Percentiles rank a stretch among this genome's conserved stretches.
These are phyloP conservation scores for Drosophila ercepeae DNA, from an alignment of 1,140 invertebrate genomes.

Conservation along the genomic window DNA sequence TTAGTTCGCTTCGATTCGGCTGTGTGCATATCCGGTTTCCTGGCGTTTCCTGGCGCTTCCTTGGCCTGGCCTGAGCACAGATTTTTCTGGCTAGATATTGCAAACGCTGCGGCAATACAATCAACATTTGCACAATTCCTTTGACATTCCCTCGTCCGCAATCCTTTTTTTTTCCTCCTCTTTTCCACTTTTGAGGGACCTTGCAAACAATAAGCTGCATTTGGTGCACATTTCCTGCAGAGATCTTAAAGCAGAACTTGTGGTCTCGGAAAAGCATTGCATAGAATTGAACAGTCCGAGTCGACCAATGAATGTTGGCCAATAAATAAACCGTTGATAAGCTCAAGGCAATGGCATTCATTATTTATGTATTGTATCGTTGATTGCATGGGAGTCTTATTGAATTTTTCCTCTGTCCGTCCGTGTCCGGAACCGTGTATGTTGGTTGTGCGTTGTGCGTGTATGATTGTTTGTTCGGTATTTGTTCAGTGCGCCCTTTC, in stretches of 20 bases:
- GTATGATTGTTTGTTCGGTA: conserved; percentile 39
- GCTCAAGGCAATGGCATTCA: conserved; percentile 74
- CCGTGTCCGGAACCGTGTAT: too few relatives aligned
- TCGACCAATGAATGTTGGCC: conserved; percentile 42
- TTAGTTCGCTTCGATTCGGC: conserved; percentile 20
- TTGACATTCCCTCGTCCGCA: conserved; percentile 50
- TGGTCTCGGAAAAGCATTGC: neutral
- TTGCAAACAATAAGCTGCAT: conserved; percentile 66
- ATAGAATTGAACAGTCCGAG: conserved; percentile 1
- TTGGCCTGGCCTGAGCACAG: conserved; percentile 20
- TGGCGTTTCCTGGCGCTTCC: conserved; percentile 38
- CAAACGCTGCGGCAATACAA: conserved; percentile 63
- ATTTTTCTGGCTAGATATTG: conserved; percentile 51
- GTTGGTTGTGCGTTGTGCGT: conserved; percentile 17
- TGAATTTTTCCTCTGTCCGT: conserved; percentile 46
- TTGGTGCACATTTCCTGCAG: conserved; percentile 48
- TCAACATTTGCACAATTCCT: conserved; percentile 76
- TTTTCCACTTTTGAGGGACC: neutral
- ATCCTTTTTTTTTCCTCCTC: neutral
- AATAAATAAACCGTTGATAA: conserved; percentile 79
- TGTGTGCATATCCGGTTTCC: conserved; percentile 71
- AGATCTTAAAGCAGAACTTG: conserved; percentile 37
- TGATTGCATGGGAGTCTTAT: conserved; percentile 70
- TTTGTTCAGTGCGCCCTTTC: conserved; percentile 35
- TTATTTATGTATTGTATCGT: conserved; percentile 73